These are phyloP conservation scores for Pyrrhia umbra DNA, from an alignment of 2,888 invertebrate genomes.

Conservation along the genomic window DNA sequence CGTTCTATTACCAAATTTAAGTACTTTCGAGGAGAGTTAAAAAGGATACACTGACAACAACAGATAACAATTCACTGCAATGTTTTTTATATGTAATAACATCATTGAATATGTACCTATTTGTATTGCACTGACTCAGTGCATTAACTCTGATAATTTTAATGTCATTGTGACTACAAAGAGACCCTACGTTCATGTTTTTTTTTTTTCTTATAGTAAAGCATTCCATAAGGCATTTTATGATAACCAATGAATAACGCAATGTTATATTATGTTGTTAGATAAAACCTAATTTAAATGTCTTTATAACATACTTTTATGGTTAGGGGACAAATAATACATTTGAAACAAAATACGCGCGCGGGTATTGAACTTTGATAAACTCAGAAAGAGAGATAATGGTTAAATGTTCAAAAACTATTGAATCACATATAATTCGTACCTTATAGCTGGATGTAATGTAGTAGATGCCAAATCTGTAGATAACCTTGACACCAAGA, in stretches of 20 bases:
- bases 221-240: neutral
- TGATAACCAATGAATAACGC: neutral
- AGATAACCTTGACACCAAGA: too few species aligned
- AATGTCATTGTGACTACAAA: slow-evolving; percentile 50
- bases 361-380: slow-evolving; percentile 61
- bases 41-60: slow-evolving; percentile 62
- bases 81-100: slow-evolving; percentile 62
- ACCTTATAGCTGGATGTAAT: too few species aligned
- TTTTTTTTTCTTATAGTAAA: neutral
- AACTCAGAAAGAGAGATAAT: slow-evolving; percentile 49
- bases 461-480: too few species aligned
- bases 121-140: slow-evolving; percentile 49
- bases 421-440: neutral
- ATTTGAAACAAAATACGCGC: slow-evolving; percentile 9
- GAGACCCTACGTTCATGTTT: neutral
- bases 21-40: slow-evolving; percentile 53
- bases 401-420: neutral
- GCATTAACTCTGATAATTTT: slow-evolving; percentile 59
- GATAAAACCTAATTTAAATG: neutral
- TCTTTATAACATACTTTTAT: neutral
- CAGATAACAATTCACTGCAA: slow-evolving; percentile 69
- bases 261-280: neutral
- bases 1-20: slow-evolving; percentile 12
- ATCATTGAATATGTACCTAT: slow-evolving; percentile 43
- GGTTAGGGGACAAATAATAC: slow-evolving; percentile 6